Percentiles rank a stretch among this genome's conserved stretches.
Evolutionary conservation across 2,888 invertebrate species (phyloP).

Genomic region (Zhuqinia jingwanae): DNA sequence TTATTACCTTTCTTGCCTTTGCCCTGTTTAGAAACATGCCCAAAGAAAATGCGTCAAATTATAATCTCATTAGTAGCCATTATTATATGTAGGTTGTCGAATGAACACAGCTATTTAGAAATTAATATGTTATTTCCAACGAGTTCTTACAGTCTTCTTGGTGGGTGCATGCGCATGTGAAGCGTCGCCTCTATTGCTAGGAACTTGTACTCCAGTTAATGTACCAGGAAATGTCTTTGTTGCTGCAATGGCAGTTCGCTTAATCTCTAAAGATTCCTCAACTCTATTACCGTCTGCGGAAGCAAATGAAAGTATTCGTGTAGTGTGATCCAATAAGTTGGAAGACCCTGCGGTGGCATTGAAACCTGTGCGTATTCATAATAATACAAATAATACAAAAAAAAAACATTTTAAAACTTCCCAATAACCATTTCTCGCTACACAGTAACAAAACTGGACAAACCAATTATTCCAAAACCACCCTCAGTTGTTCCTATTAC

Average conservation of each 20-base stretch:
- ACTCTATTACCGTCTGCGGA: slow-evolving; percentile 59
- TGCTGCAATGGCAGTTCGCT: slow-evolving; percentile 48
- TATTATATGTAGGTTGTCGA: no score
- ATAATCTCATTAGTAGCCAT: no score
- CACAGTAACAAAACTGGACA: slow-evolving; percentile 26
- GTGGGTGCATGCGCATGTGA: slow-evolving; percentile 58
- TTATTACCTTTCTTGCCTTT: slow-evolving; percentile 59
- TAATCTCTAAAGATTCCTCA: slow-evolving; percentile 65
- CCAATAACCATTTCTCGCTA: background rate
- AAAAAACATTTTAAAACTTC: background rate
- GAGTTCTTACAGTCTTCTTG: slow-evolving; percentile 62
- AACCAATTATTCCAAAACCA: slow-evolving; percentile 65
- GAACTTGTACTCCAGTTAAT: slow-evolving; percentile 55
- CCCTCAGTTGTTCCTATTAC: slow-evolving; percentile 60
- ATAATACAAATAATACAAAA: background rate
- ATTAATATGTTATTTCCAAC: background rate
- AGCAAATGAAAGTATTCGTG: slow-evolving; percentile 65
- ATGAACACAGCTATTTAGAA: no score
- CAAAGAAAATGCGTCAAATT: no score
- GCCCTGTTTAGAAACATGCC: no score
- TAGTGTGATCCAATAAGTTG: slow-evolving; percentile 60
- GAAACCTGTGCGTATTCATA: slow-evolving; percentile 43
- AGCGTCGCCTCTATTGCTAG: slow-evolving; percentile 42
- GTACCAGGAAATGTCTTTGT: slow-evolving; percentile 52
- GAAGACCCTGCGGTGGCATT: slow-evolving; percentile 58